Base-by-base conservation (phyloP, 2,797 vertebrate genomes). In the Anguilla anguilla region DNA sequence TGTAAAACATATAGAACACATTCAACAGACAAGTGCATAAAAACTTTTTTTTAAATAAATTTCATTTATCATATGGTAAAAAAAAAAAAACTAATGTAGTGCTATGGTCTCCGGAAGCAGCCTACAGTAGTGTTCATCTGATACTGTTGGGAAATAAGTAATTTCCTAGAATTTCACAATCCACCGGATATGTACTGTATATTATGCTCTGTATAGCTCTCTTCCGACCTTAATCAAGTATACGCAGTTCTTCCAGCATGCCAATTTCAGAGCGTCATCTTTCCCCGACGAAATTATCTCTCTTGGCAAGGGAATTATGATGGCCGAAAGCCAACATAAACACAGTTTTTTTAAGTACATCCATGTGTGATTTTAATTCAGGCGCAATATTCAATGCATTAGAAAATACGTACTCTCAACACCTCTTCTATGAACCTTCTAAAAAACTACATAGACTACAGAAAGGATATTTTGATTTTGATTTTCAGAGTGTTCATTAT, bases 271-370 rank as follows among this genome's bases (percentile, higher is more conserved):
- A 6, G 74, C 35, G 31, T 25, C 39, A 79, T 46, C 74, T 43
- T 79, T 22, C 17, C 39, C 35, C 17, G 17, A 43, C 72, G 3
- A 15, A 19, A 11, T 46, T 79, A 43, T 6, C 39, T 17, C 17
- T 43, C 74, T 46, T 79, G 39, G 13, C 35, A 6, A 43, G 11
- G 39, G 39, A 79, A 79, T 43, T 39, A 11, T 74, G 69, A 74
- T 74, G 69, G 69, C 69, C 69, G 28, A 39, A 74, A 74, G 69
- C 69, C 28, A 74, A 72, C n/a, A 72, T 31, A 28, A 74, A 74
- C 31, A 31, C 31, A 11, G 0, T 74, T 64, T n/a, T 64, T 25
- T 25, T 1, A 74, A 74, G 31, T 7, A 15, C n/a, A 31, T 72
- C 67, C 67, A 11, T 13, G 10, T 35, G 28, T 13, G 69, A 11